These are phyloP conservation scores for Aporophyla lueneburgensis DNA, from an alignment of 2,888 invertebrate genomes.

Conservation along the genomic window DNA sequence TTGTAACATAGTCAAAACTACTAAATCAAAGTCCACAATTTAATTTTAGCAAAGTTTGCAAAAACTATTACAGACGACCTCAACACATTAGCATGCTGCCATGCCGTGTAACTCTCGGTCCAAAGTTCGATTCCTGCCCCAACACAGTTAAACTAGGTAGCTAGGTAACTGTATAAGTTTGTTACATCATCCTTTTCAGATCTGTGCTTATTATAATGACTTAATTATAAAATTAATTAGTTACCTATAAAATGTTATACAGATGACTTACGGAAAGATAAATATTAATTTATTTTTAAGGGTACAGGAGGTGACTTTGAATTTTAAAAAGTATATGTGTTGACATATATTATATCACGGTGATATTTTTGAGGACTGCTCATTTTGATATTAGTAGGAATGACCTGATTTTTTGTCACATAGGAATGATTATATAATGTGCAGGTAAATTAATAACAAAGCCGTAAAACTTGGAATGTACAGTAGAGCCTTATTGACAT, in stretches of 20 bases:
- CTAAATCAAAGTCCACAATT: conserved; percentile 16
- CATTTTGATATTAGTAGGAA: not conserved
- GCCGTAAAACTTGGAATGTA: not conserved
- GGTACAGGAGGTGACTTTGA: not conserved
- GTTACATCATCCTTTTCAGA: conserved; percentile 55
- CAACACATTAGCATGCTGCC: conserved; percentile 32
- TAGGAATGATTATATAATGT: not conserved
- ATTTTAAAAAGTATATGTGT: not conserved
- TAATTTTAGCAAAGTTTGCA: conserved; percentile 15
- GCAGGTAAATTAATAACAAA: not conserved
- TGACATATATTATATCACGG: not conserved
- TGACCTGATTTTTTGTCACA: not conserved
- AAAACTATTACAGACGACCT: conserved; percentile 10
- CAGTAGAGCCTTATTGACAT: not conserved
- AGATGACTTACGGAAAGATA: not conserved
- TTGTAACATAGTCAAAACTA: not conserved
- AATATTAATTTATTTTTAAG: not conserved
- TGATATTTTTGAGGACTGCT: not conserved
- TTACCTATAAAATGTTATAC: not conserved
- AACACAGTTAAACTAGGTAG: conserved; percentile 15
- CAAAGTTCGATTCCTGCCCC: conserved; percentile 57
- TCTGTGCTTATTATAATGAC: not conserved
- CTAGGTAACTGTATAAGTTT: conserved; percentile 22
- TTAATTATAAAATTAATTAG: conserved; percentile 22
- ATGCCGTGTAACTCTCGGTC: conserved; percentile 37